Evolutionary conservation across 2,888 invertebrate species (phyloP), one percentile per base, ranked within the genome.

Genomic region (Proisotoma minuta): DNA sequence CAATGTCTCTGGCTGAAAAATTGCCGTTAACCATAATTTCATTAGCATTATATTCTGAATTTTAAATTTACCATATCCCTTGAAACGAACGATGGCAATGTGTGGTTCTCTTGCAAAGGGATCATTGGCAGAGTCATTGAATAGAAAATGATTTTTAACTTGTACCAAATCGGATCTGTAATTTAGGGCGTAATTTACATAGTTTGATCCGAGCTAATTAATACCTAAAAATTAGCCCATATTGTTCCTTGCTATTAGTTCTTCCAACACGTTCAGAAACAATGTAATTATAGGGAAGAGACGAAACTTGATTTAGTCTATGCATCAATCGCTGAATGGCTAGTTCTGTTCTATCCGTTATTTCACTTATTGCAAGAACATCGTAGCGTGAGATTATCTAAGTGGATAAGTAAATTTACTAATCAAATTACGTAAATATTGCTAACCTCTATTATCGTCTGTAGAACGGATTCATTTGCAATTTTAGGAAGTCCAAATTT

Each of bases 361-460:
- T 59, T 39, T 65, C 68, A 18, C 59, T 56, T 2, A 68, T n/a
- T 15, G 65, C 68, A n/a, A 68, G 58, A 10, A 68, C 22, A 27
- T 68, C 68, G 57, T 68, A 68, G 20, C 65, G 62, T 23, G 20
- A 26, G 4, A 68, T 51, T 48, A 68, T 68, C 68, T 68, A 15
- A 10, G 51, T 22, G 2, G 20, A 27, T 57, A 15, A 47, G 24
- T 28, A 53, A 53, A 53, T 27, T 12, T 53, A 5, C 15, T 50
- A 8, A 12, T 23, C 50, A 10, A 53, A 53, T 28, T 26, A 29
- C 5, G 3, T 28, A 8, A 18, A 18, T 53, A 10, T 51, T 10
- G 18, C 40, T 27, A 47, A 65, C 68, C 57, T 62, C 58, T 4
- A 59, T 57, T 34, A 68, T 34, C 12, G 51, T 48, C 20, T 63